Conservation (phyloP, 2,888 invertebrate species). For the Mesorhabditis belari region DNA sequence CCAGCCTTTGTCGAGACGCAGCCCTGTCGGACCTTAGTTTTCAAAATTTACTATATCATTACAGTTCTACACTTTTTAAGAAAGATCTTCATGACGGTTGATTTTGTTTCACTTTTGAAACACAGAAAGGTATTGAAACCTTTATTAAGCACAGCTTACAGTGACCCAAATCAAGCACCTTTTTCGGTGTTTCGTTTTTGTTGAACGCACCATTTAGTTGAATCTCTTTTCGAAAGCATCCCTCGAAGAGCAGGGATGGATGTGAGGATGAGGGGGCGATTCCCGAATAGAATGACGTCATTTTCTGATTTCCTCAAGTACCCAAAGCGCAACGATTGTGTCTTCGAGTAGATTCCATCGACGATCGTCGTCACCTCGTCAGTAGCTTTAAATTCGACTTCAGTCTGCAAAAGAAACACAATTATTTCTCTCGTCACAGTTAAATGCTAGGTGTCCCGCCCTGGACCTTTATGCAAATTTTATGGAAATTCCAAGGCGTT, state of each 20-base stretch:
- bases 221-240: slow-evolving; percentile 45
- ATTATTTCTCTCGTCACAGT: not conserved
- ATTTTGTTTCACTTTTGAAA: too few species aligned
- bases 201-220: slow-evolving; percentile 22
- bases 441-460: too few species aligned
- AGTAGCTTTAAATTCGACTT: slow-evolving; percentile 32
- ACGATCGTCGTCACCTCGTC: slow-evolving; percentile 31
- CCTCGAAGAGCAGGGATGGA: slow-evolving; percentile 45
- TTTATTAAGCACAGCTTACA: too few species aligned
- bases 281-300: slow-evolving; percentile 40
- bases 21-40: slow-evolving; percentile 25
- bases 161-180: too few species aligned
- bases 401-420: slow-evolving; percentile 33
- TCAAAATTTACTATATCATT: too few species aligned
- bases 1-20: slow-evolving; percentile 43
- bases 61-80: not conserved
- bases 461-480: too few species aligned
- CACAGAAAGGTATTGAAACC: too few species aligned
- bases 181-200: slow-evolving; percentile 46
- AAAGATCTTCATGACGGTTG: not conserved
- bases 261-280: slow-evolving; percentile 46
- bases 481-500: too few species aligned
- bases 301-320: slow-evolving; percentile 1
- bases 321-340: slow-evolving; percentile 3
- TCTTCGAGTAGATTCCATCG: slow-evolving; percentile 32